Evolutionary conservation across 2,888 invertebrate genomes (phyloP).

Genomic region (Melinopterus prodromus): DNA sequence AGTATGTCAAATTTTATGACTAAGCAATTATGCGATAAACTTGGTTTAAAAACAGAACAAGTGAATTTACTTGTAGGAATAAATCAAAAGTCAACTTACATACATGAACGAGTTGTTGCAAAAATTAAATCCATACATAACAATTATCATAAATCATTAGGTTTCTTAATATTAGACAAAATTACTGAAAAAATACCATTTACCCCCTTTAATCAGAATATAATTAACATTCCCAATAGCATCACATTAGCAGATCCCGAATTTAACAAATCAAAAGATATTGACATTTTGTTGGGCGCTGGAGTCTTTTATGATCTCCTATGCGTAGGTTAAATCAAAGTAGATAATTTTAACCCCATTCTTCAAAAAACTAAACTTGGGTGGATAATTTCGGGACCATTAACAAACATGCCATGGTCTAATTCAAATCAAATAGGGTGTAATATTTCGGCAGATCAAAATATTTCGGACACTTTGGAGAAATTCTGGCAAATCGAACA

Average conservation of each 20-base stretch:
- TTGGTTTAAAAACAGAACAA: conserved; percentile 14
- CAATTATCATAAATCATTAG: background rate
- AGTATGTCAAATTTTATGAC: conserved; percentile 28
- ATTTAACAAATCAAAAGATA: conserved; percentile 11
- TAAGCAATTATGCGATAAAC: conserved; percentile 18
- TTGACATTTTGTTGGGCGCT: conserved; percentile 18
- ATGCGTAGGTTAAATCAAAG: conserved; percentile 27
- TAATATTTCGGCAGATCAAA: background rate
- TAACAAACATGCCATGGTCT: background rate
- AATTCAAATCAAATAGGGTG: conserved; percentile 20
- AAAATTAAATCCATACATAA: conserved; percentile 8
- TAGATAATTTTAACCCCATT: conserved; percentile 8
- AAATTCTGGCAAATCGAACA: conserved; percentile 39
- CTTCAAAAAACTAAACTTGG: conserved; percentile 30
- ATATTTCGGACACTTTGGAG: background rate
- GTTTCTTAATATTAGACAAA: background rate
- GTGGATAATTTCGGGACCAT: background rate
- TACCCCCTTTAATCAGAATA: conserved; percentile 19
- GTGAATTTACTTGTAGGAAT: conserved; percentile 20
- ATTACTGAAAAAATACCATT: conserved; percentile 22
- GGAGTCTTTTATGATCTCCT: conserved; percentile 32
- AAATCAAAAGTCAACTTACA: conserved; percentile 13
- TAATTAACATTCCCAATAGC: conserved; percentile 29
- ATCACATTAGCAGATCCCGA: conserved; percentile 30
- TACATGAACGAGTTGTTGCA: background rate